Percentiles rank a stretch among this genome's conserved stretches.
phyloP scores from a whole-genome alignment of 2,888 invertebrate genomes.

The Sinotaia quadrata region DNA sequence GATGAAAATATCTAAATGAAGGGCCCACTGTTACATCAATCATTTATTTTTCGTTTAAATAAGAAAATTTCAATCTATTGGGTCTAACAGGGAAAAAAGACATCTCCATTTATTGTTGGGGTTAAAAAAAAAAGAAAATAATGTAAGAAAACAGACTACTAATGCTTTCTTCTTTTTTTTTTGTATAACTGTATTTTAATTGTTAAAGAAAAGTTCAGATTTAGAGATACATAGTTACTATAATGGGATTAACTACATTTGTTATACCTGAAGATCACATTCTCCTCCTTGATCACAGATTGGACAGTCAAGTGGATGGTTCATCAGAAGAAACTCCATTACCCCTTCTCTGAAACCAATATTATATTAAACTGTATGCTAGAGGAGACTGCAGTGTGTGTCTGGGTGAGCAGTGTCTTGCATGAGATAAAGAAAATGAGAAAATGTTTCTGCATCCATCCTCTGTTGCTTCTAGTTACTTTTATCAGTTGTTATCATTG shows the following conservation, averaged over 20 bases:
- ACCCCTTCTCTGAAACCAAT: conserved; percentile 80
- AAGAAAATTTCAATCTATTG: no score
- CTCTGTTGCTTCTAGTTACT: background rate
- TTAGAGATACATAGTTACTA: no score
- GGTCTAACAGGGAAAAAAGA: no score
- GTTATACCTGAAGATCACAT: conserved; percentile 75
- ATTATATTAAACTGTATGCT: background rate
- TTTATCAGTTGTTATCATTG: background rate
- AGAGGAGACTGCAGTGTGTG: conserved; percentile 21
- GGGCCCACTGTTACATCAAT: no score
- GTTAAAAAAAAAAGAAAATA: no score
- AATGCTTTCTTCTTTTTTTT: no score
- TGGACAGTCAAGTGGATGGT: conserved; percentile 99
- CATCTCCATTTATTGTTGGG: no score
- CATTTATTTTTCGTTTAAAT: no score
- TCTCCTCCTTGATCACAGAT: conserved; percentile 96
- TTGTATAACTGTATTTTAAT: no score
- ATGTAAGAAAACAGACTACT: no score
- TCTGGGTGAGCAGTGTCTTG: conserved; percentile 15
- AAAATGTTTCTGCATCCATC: background rate
- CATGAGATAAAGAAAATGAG: background rate
- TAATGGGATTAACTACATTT: no score
- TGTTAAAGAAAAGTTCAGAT: background rate
- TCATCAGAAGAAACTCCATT: conserved; percentile 98
- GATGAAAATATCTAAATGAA: no score